Conservation (phyloP, 2,888 invertebrate genomes). For the Agrenia bidenticulata region DNA sequence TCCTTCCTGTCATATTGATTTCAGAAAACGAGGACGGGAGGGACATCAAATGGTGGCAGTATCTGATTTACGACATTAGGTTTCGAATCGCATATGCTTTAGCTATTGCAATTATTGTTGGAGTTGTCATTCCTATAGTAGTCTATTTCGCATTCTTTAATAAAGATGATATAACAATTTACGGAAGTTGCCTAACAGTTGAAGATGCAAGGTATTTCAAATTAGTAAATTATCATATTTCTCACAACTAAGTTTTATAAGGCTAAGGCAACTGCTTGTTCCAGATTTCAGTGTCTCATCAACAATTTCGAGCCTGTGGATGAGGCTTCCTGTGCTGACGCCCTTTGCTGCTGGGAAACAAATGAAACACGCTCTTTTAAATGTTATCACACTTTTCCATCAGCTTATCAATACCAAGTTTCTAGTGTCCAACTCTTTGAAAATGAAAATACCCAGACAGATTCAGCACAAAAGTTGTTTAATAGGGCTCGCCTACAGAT, state of each 20-base stretch:
- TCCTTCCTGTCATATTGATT: too few species aligned
- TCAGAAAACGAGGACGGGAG: constrained; percentile 21
- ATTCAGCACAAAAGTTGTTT: background rate
- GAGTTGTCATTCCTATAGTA: constrained; percentile 32
- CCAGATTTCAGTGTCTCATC: constrained; percentile 46
- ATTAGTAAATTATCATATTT: too few species aligned
- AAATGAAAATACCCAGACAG: background rate
- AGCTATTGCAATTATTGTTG: constrained; percentile 30
- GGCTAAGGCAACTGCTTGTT: background rate
- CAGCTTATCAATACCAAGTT: constrained; percentile 58
- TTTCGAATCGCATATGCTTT: constrained; percentile 33
- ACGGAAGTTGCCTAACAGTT: constrained; percentile 43
- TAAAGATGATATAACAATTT: constrained; percentile 24
- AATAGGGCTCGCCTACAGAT: background rate
- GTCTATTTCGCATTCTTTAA: constrained; percentile 20
- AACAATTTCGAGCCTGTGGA: constrained; percentile 52
- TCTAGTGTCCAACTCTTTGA: background rate
- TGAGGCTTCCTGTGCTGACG: constrained; percentile 57
- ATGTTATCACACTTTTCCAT: constrained; percentile 63
- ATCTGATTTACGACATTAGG: constrained; percentile 37
- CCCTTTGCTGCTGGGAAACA: constrained; percentile 61
- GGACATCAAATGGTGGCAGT: constrained; percentile 34
- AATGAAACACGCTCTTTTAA: constrained; percentile 53
- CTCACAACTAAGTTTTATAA: too few species aligned
- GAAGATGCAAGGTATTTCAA: constrained; percentile 40